phyloP scores from a whole-genome alignment of 2,888 invertebrate genomes.

The Galeruca laticollis region DNA sequence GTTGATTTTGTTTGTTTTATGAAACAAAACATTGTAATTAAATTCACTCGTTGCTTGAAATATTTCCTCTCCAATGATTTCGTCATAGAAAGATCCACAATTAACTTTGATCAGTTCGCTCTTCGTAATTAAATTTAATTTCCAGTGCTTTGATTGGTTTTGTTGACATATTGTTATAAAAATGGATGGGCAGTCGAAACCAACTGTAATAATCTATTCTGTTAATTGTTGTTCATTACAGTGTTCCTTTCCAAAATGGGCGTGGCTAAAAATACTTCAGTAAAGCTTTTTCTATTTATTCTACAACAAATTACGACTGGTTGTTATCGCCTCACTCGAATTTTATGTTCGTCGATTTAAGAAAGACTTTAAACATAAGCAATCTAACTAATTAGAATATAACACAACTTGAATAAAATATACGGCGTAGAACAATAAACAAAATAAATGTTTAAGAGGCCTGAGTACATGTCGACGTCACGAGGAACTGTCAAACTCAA shows the following conservation, averaged over 20 bases:
- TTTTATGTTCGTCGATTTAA: no score
- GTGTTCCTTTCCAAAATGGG: background rate
- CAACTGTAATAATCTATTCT: background rate
- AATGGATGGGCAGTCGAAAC: background rate
- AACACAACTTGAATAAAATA: no score
- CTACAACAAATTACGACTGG: background rate
- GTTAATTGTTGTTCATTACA: background rate
- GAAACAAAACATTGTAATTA: constrained; percentile 8
- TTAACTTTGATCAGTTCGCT: background rate
- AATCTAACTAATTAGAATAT: no score
- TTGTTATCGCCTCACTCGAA: background rate
- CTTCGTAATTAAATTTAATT: background rate
- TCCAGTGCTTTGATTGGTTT: background rate
- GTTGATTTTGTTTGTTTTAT: constrained; percentile 2
- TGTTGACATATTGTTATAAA: background rate
- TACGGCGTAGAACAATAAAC: no score
- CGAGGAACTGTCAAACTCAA: no score
- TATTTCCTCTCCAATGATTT: background rate
- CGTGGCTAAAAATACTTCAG: background rate
- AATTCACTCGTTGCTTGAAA: background rate
- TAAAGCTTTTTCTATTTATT: background rate
- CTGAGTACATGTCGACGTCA: no score
- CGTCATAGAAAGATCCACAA: background rate
- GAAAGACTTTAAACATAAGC: no score
- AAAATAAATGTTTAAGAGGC: no score